A percentile compares a stretch with the other conserved stretches of the same genome.
Conservation (phyloP, 2,888 invertebrate genomes). For the Ernsta delagoae region DNA sequence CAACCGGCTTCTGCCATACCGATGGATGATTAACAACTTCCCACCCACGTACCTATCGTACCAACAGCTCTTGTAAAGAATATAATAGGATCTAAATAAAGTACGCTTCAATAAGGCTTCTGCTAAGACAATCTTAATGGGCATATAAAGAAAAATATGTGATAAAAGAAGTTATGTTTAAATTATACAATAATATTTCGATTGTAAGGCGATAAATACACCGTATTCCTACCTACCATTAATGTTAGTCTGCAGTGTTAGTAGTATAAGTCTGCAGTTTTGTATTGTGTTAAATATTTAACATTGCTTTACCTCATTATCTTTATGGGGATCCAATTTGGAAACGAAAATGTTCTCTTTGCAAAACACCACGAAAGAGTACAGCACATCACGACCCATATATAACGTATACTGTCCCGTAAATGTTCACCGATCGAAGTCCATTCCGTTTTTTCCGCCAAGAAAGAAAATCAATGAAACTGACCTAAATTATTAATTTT, state of each 20-base stretch:
- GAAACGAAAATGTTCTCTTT: slow-evolving; percentile 47
- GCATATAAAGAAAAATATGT: too few species aligned
- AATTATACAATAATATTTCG: too few species aligned
- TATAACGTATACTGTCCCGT: background rate
- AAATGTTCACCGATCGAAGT: background rate
- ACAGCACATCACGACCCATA: slow-evolving; percentile 60
- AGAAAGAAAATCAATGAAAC: slow-evolving; percentile 1
- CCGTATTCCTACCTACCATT: too few species aligned
- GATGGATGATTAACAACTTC: background rate
- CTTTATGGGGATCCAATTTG: slow-evolving; percentile 76
- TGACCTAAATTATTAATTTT: background rate
- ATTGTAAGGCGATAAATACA: too few species aligned
- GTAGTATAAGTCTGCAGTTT: too few species aligned
- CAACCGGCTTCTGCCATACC: slow-evolving; percentile 6
- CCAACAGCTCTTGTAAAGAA: background rate
- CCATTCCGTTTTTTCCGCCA: background rate
- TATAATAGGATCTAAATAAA: background rate
- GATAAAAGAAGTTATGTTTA: too few species aligned
- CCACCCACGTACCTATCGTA: background rate
- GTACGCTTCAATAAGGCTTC: background rate
- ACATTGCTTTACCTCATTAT: slow-evolving; percentile 77
- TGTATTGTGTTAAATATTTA: too few species aligned
- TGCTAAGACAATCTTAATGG: background rate
- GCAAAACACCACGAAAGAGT: slow-evolving; percentile 53
- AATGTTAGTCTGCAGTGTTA: too few species aligned